Base-by-base conservation (phyloP, 2,113 vertebrate species). In the Eulemur rufifrons region DNA sequence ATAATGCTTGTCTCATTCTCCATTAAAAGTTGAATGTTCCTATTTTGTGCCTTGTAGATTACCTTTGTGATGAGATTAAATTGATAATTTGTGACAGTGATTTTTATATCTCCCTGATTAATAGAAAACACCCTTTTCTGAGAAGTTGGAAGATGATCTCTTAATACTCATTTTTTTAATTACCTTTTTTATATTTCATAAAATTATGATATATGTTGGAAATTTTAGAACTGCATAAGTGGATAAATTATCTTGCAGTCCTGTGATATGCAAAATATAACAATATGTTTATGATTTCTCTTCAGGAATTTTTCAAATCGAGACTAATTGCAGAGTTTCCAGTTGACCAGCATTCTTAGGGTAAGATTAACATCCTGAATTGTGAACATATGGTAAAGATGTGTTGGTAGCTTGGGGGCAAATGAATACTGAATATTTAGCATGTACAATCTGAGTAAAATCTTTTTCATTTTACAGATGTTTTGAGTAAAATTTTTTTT, bases 261-360 rank as follows among this genome's bases (percentile, higher is more conserved):
- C 63, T 91, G 10, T 52, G 52, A 76, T 96, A 11, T 42, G 52
- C 93, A 94, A 96, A 96, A 50, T 95, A 7, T 96, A 82, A 95
- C 97, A 96, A 74, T 82, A 77, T 89, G 8, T 69, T 97, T 97
- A 90, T 83, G 39, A 34, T 98, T 83, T 97, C 94, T 97, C 89
- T 97, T 88, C 64, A 98, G 97, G 94, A 96, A 96, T 86, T 97
- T 78, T 66, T 97, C 95, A 98, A 77, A 71, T 64, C 88, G n/a
- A 96, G 85, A 94, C 0, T 96, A 97, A 97, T 74, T 89, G 84
- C 88, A 95, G 89, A 96, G 63, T 85, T 98, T 95, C 93, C 84
- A 0, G 89, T 86, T 96, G 96, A 96, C 88, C 89, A 86, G 64
- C 88, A 96, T 97, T 97, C 95, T 96, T 77, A 93, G 96, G 95